Evolutionary conservation across 2,113 vertebrate genomes (phyloP), one percentile per base, ranked within the genome.

Genomic region (Crotalus helleri): DNA sequence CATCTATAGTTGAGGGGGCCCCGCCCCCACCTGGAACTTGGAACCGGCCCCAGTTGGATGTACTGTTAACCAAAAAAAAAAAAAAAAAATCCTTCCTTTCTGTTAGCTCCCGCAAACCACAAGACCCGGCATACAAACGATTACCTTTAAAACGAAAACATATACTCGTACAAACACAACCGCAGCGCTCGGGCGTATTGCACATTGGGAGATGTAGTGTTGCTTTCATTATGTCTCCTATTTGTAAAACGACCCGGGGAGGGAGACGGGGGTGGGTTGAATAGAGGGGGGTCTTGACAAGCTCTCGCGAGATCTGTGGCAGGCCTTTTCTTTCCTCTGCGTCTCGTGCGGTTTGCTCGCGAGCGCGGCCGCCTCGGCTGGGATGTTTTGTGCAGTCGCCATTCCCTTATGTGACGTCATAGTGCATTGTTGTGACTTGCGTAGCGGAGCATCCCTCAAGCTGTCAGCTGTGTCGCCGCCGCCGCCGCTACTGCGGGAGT

Each of bases 391-490:
- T 91, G 93, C 93, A 91, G 96, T 95, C 96, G 96, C 96, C 96
- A 96, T 97, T 97, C 95, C 92, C 90, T 9, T 51, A n/a, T 58
- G 95, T 97, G 96, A 97, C 96, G 96, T 97, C 97, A 97, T 91
- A 94, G 96, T 95, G 96, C 96, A 96, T 97, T 97, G 96, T 97
- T 97, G 96, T 96, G 95, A 96, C 95, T 96, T 90, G 81, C 90
- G 94, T 94, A 94, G 96, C 91, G 94, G 95, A 96, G 95, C 95
- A 94, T 93, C 96, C 94, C 95, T 92, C 95, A 95, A 97, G 94
- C 97, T 97, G 96, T 96, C 96, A 96, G 95, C 94, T 95, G 96
- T 95, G 94, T 93, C 91, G 94, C 96, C 92, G 91, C 59, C 91
- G 94, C 49, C 7, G 49, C 58, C 91, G 94, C 46, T 39, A 23